Conservation (phyloP, 2,888 invertebrate species). For the Lamproptera curius region DNA sequence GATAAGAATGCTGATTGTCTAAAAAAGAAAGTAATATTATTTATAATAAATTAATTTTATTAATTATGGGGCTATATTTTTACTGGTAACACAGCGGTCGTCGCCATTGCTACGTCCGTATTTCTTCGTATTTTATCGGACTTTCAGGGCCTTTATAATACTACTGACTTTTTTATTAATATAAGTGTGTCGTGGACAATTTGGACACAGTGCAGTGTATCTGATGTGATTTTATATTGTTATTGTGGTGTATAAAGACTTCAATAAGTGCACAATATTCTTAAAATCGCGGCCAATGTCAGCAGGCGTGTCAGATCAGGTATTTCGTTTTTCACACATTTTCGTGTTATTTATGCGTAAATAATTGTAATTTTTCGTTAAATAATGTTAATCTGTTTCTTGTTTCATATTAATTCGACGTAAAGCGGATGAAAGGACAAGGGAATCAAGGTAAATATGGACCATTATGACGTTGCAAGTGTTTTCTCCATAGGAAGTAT, state of each 20-base stretch:
- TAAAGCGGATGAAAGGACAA: conserved; percentile 91
- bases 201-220: conserved; percentile 69
- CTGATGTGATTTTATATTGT: conserved; percentile 68
- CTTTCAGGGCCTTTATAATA: conserved; percentile 54
- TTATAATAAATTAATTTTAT: too few species aligned
- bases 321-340: conserved; percentile 70
- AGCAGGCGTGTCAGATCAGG: conserved; percentile 95
- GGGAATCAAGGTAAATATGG: conserved; percentile 85
- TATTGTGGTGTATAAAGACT: conserved; percentile 65
- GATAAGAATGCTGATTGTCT: too few species aligned
- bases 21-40: too few species aligned
- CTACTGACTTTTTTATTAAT: conserved; percentile 56
- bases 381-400: conserved; percentile 55
- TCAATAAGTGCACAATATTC: conserved; percentile 70
- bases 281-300: conserved; percentile 88
- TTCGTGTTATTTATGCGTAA: conserved; percentile 38
- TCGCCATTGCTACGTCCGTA: conserved; percentile 69
- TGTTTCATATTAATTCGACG: conserved; percentile 76
- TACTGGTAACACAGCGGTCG: conserved; percentile 43
- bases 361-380: conserved; percentile 29
- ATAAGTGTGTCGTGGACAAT: conserved; percentile 56
- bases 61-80: too few species aligned
- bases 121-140: conserved; percentile 46
- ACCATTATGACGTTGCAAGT: conserved; percentile 72
- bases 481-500: conserved; percentile 59